phyloP scores from a whole-genome alignment of 2,888 invertebrate species.

The Zonitis immaculata region DNA sequence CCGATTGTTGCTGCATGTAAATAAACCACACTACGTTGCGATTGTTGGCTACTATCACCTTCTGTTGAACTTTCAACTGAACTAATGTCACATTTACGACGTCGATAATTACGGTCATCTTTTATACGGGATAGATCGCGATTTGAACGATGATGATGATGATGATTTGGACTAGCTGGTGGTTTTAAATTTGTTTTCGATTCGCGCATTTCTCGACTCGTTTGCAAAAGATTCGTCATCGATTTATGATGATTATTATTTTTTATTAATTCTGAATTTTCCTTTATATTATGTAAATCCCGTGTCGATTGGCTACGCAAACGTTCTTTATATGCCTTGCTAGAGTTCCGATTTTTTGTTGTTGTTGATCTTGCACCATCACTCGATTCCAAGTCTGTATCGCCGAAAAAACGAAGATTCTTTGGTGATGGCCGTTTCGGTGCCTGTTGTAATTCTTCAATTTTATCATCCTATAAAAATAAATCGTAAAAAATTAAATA shows the following conservation, averaged over 20 bases:
- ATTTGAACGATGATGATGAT: background rate
- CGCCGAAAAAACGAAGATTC: slow-evolving; percentile 78
- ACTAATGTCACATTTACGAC: slow-evolving; percentile 52
- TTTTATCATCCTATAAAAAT: slow-evolving; percentile 44
- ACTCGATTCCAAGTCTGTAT: slow-evolving; percentile 75
- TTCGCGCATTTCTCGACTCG: slow-evolving; percentile 32
- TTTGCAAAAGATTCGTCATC: slow-evolving; percentile 39
- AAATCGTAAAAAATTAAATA: background rate
- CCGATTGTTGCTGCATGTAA: slow-evolving; percentile 83
- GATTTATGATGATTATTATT: slow-evolving; percentile 48
- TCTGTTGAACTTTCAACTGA: slow-evolving; percentile 65
- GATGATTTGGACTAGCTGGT: slow-evolving; percentile 39
- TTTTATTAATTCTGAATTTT: slow-evolving; percentile 46
- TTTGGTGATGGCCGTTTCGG: slow-evolving; percentile 55
- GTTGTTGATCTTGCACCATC: slow-evolving; percentile 49
- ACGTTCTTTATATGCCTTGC: slow-evolving; percentile 23
- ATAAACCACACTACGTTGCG: slow-evolving; percentile 78
- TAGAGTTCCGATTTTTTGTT: slow-evolving; percentile 29
- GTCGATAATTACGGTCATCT: slow-evolving; percentile 44
- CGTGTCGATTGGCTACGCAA: slow-evolving; percentile 44
- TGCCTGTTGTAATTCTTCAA: slow-evolving; percentile 31
- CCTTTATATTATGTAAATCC: slow-evolving; percentile 58
- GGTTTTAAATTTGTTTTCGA: slow-evolving; percentile 42
- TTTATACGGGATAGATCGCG: slow-evolving; percentile 47
- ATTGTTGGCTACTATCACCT: slow-evolving; percentile 72